Conservation (phyloP, 2,888 invertebrate species). For the Sipunculus nudus region DNA sequence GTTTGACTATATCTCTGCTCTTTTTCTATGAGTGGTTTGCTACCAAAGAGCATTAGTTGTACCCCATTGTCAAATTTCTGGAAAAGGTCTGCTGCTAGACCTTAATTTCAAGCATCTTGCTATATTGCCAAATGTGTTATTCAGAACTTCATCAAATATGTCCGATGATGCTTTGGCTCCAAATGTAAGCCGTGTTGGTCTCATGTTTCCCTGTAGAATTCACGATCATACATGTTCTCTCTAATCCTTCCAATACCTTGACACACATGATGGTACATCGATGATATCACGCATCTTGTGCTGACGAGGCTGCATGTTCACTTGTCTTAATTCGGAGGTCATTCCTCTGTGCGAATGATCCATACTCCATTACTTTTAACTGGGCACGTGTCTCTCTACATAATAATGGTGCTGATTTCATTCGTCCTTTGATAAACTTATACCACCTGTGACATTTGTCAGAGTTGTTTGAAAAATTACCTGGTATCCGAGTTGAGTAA, state of each 20-base stretch:
- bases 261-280: not conserved
- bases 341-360: slow-evolving; percentile 5
- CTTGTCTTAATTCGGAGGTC: not conserved
- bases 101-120: not conserved
- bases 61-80: slow-evolving; percentile 20
- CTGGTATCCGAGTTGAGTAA: not conserved
- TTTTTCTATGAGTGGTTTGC: slow-evolving; percentile 14
- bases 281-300: not conserved
- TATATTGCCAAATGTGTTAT: not conserved
- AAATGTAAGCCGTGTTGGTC: not conserved
- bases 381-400: slow-evolving; percentile 6
- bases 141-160: not conserved
- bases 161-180: not conserved
- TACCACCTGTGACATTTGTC: not conserved
- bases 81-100: slow-evolving; percentile 1
- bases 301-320: not conserved
- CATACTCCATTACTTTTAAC: slow-evolving; percentile 8
- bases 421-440: slow-evolving; percentile 6
- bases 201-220: not conserved
- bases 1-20: slow-evolving; percentile 8
- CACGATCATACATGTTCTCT: no score
- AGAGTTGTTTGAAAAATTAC: slow-evolving; percentile 13
- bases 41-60: slow-evolving; percentile 26
- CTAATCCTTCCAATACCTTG: not conserved
- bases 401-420: slow-evolving; percentile 17